Conservation (phyloP, 2,113 vertebrate species). For the Colius striatus region DNA sequence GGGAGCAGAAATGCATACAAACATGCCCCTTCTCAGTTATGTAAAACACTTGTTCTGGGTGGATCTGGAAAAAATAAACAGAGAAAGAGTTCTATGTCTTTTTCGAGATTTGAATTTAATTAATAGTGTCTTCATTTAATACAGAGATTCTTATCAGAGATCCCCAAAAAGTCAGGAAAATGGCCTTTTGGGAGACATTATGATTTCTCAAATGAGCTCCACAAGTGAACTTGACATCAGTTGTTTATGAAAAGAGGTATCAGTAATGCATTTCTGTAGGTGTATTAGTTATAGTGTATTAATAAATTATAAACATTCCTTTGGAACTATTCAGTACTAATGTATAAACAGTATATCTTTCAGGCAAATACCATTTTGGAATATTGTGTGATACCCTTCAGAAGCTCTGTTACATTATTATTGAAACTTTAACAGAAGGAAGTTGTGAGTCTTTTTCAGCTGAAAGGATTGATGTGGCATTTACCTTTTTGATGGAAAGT, state of each 20-base stretch:
- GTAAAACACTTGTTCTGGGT: background rate
- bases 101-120: background rate
- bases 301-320: background rate
- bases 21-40: background rate
- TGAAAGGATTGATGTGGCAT: background rate
- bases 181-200: background rate
- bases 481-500: background rate
- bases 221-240: background rate
- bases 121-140: background rate
- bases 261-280: background rate
- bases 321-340: background rate
- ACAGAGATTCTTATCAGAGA: background rate
- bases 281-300: background rate
- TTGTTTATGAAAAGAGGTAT: background rate
- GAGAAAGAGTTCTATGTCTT: background rate
- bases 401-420: background rate
- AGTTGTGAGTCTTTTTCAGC: background rate
- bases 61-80: background rate
- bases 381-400: background rate
- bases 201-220: background rate
- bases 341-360: background rate
- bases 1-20: background rate
- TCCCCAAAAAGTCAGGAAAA: background rate
- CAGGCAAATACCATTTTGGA: background rate
- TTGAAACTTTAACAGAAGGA: background rate